Conservation (phyloP, 53 echinoderm and acorn worm genomes). For the Henricia sp. region DNA sequence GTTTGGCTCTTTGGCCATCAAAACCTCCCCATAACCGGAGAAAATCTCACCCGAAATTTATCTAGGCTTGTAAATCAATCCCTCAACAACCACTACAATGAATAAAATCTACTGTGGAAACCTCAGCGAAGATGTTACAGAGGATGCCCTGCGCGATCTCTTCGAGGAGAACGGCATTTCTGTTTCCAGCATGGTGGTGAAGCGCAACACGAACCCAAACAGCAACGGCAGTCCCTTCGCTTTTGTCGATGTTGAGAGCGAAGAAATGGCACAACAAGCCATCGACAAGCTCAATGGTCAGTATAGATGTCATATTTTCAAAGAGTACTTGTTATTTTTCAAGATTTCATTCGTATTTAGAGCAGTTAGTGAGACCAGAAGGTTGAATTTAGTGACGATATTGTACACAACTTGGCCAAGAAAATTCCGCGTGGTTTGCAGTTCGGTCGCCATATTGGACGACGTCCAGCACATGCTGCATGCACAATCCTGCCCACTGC, state of each 20-base stretch:
- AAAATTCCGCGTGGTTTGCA: slow-evolving; percentile 23
- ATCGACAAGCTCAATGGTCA: slow-evolving; percentile 97
- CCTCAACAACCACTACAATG: slow-evolving; percentile 75
- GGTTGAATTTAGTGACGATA: slow-evolving; percentile 42
- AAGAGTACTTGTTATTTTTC: not conserved
- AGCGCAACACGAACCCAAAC: slow-evolving; percentile 78
- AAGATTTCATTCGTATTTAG: not conserved
- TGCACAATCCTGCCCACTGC: too few species aligned
- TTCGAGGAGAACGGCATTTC: slow-evolving; percentile 93
- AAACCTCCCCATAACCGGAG: slow-evolving; percentile 73
- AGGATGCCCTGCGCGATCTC: slow-evolving; percentile 90
- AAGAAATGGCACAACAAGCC: slow-evolving; percentile 82
- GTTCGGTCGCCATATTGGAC: slow-evolving; percentile 43
- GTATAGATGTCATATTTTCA: slow-evolving; percentile 10
- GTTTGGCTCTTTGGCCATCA: slow-evolving; percentile 64
- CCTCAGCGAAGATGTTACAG: slow-evolving; percentile 92
- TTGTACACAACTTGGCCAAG: slow-evolving; percentile 17
- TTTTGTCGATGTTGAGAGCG: slow-evolving; percentile 92
- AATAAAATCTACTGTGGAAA: slow-evolving; percentile 98
- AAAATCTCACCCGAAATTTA: slow-evolving; percentile 64
- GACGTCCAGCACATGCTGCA: slow-evolving; percentile 17
- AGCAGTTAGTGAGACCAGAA: not conserved
- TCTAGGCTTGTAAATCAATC: slow-evolving; percentile 36
- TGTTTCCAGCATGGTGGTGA: slow-evolving; percentile 71
- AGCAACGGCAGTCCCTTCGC: slow-evolving; percentile 77